Base-by-base conservation (phyloP, 1,140 invertebrate species). In the Calliphora vicina region DNA sequence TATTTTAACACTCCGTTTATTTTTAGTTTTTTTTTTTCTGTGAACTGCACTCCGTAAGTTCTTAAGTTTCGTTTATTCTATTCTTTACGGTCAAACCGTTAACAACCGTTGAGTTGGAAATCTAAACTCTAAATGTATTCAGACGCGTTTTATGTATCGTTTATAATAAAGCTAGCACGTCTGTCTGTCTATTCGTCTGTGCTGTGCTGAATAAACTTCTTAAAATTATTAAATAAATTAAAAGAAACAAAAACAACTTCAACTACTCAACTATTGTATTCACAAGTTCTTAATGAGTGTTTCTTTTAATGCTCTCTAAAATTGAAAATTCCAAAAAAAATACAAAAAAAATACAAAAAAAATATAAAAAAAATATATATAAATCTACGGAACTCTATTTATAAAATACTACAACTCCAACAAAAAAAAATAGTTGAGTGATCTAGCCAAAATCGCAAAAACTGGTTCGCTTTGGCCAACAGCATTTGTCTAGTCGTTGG, bases 261-360 rank as follows among this genome's bases (percentile, higher is more conserved):
- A 57, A 57, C 50, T 57, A 73, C 13, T 74, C 35, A 76, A 76
- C 61, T 42, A 42, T 73, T 73, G 71, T 27, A 6, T 76, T 42
- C 29, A 76, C 29, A 76, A 35, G 73, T 76, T 76, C 73, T 76
- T 76, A 76, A 76, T 76, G 73, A 76, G 73, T 42, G 20, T 17
- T 20, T 35, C 73, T 67, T 67, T 17, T 67, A 1, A 4, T n/a
- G 45, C 45, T 50, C 45, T 50, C 45, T 67, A 10, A 67, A 67
- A 23, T 9, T 25, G n/a, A 67, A 20, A 23, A 67, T 67, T 67
- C 61, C 17, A 12, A 67, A 23, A 67, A 67, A 20, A 67, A 67
- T n/a, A n/a, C n/a, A n/a, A n/a, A n/a, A n/a, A n/a, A n/a, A n/a
- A n/a, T n/a, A n/a, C n/a, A n/a, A n/a, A n/a, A n/a, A n/a, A n/a